Conservation (phyloP, 2,113 vertebrate species). For the Manacus vitellinus region DNA sequence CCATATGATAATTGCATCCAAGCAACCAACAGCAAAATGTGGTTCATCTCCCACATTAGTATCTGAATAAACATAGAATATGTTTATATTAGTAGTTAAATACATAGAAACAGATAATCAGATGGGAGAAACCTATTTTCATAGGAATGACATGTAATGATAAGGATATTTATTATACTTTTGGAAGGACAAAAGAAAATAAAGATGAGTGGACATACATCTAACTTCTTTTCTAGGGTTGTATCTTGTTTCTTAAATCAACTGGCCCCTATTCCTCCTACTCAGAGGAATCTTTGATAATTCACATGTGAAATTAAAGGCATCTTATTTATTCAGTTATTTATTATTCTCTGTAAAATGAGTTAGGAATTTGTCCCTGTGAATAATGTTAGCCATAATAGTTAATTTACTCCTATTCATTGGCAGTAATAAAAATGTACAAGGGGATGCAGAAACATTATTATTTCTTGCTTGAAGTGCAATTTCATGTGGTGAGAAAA, state of each 20-base stretch:
- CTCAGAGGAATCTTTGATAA: slow-evolving; percentile 75
- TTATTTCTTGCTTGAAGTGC: slow-evolving; percentile 85
- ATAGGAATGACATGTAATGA: neutral
- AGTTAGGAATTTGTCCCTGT: slow-evolving; percentile 81
- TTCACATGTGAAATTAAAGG: slow-evolving; percentile 81
- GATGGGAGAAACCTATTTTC: neutral
- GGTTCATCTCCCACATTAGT: slow-evolving; percentile 29
- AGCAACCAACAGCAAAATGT: neutral
- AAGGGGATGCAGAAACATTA: slow-evolving; percentile 82
- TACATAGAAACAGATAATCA: neutral
- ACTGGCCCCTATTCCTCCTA: slow-evolving; percentile 7
- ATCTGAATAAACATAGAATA: neutral
- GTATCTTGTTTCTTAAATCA: slow-evolving; percentile 62
- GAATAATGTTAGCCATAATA: slow-evolving; percentile 83
- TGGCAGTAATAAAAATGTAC: slow-evolving; percentile 84
- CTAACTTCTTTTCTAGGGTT: slow-evolving; percentile 29
- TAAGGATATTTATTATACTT: neutral
- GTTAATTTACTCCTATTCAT: slow-evolving; percentile 86
- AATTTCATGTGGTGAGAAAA: slow-evolving; percentile 83
- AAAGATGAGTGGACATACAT: slow-evolving; percentile 10
- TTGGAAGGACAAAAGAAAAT: neutral
- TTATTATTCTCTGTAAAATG: slow-evolving; percentile 82
- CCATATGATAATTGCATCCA: neutral
- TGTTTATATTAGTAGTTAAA: too few species aligned
- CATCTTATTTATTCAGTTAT: slow-evolving; percentile 82